Percentiles rank a stretch among this genome's conserved stretches.
These are phyloP conservation scores for Troides aeacus DNA, from an alignment of 2,888 invertebrate species.

Conservation along the genomic window DNA sequence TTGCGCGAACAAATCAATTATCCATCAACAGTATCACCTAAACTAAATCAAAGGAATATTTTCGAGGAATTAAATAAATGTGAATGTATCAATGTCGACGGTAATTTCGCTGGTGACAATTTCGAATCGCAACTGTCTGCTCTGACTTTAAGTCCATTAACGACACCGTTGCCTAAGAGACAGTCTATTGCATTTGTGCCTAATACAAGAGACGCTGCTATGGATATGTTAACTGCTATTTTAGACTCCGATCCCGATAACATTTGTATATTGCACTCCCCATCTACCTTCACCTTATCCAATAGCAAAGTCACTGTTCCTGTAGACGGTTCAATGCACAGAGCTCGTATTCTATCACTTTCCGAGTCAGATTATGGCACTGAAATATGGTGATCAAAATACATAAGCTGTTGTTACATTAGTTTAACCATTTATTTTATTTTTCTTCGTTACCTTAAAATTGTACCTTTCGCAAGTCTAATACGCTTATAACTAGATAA, in stretches of 20 bases:
- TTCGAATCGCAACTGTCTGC: constrained; percentile 68
- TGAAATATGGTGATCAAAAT: constrained; percentile 85
- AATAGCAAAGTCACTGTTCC: constrained; percentile 83
- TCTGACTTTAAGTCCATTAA: constrained; percentile 68
- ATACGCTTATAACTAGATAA: constrained; percentile 37
- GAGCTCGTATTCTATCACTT: constrained; percentile 83
- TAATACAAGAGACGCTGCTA: constrained; percentile 61
- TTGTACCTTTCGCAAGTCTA: constrained; percentile 32
- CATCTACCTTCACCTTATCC: constrained; percentile 72
- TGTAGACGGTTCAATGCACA: constrained; percentile 80
- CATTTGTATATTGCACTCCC: constrained; percentile 62
- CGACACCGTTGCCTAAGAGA: constrained; percentile 66
- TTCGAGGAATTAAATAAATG: constrained; percentile 58
- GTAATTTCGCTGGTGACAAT: constrained; percentile 50
- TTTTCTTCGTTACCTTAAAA: constrained; percentile 36
- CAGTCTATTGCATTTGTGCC: constrained; percentile 66
- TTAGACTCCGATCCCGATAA: constrained; percentile 74
- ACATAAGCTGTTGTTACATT: constrained; percentile 16
- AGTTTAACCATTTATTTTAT: constrained; percentile 16
- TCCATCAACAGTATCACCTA: constrained; percentile 83
- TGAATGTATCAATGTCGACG: constrained; percentile 54
- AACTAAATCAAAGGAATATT: constrained; percentile 60
- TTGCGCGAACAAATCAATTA: constrained; percentile 85
- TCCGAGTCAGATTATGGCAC: constrained; percentile 82
- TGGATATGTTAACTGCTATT: constrained; percentile 71